Evolutionary conservation across 2,797 vertebrate genomes (phyloP).

Genomic region (Enteromius radiatus): DNA sequence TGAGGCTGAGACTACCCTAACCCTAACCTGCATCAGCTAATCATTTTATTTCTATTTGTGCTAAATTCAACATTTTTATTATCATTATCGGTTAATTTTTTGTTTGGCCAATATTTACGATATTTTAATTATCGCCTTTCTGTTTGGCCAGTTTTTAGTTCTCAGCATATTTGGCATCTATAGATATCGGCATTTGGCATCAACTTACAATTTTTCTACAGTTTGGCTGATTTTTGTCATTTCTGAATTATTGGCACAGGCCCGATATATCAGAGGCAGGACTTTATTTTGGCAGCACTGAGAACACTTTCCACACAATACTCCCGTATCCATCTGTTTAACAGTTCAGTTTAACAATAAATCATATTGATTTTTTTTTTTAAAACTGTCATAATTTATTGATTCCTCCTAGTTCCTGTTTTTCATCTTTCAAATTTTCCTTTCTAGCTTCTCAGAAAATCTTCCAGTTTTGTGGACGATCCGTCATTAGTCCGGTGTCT

Average conservation of each 20-base stretch:
- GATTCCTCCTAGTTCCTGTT: not conserved
- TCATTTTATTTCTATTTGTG: too few relatives aligned
- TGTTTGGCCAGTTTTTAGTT: not conserved
- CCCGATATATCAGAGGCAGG: not conserved
- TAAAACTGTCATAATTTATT: not conserved
- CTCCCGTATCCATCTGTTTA: not conserved
- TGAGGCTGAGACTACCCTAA: too few relatives aligned
- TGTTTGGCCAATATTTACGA: too few relatives aligned
- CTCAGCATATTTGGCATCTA: not conserved
- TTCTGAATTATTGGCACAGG: not conserved
- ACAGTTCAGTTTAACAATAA: not conserved
- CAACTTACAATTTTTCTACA: not conserved
- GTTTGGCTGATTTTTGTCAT: not conserved
- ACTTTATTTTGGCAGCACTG: not conserved
- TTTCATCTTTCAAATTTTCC: not conserved
- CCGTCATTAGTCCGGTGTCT: not conserved
- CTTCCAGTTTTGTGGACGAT: not conserved
- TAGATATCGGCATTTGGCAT: too few relatives aligned
- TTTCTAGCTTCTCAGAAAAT: not conserved
- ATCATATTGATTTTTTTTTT: not conserved
- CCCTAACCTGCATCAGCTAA: not conserved
- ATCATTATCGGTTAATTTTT: not conserved
- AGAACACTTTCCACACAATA: not conserved
- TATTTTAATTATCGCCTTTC: not conserved
- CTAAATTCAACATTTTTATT: not conserved